Evolutionary conservation across 1,140 invertebrate genomes (phyloP).

Genomic region (Hormaphis cornu): DNA sequence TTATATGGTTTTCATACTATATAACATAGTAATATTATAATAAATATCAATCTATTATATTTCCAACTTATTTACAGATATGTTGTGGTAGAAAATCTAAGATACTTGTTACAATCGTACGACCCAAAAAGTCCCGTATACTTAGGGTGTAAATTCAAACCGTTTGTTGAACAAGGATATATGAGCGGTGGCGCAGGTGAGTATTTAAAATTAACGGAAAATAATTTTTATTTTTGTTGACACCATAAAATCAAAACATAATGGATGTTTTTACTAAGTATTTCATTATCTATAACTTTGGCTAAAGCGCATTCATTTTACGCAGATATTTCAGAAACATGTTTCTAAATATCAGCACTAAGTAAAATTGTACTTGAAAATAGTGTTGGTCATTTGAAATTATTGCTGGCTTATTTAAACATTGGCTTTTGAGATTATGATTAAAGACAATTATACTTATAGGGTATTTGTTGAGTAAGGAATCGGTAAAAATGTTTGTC

Average conservation of each 20-base stretch:
- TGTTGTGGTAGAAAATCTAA: slow-evolving; percentile 81
- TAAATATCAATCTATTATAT: neutral
- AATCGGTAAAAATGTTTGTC: slow-evolving; percentile 64
- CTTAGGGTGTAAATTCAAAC: slow-evolving; percentile 82
- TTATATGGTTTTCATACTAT: too few relatives aligned
- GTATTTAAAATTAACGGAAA: neutral
- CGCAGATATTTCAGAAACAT: too few relatives aligned
- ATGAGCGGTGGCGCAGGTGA: slow-evolving; percentile 81
- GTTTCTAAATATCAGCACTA: too few relatives aligned
- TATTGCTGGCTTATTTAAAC: too few relatives aligned
- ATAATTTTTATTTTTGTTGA: too few relatives aligned
- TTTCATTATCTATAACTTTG: too few relatives aligned
- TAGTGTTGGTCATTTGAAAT: too few relatives aligned
- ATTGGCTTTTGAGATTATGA: neutral
- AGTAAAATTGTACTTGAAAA: too few relatives aligned
- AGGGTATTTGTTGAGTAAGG: slow-evolving; percentile 78
- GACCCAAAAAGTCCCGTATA: slow-evolving; percentile 63
- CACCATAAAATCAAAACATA: too few relatives aligned
- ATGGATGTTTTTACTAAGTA: too few relatives aligned
- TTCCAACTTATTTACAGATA: slow-evolving; percentile 52
- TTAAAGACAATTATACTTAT: slow-evolving; percentile 30
- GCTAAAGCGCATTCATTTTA: too few relatives aligned
- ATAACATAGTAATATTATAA: too few relatives aligned
- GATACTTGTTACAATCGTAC: slow-evolving; percentile 72
- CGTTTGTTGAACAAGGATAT: slow-evolving; percentile 75